Evolutionary conservation across 2,888 invertebrate genomes (phyloP).

Genomic region (Ligdia adustata): DNA sequence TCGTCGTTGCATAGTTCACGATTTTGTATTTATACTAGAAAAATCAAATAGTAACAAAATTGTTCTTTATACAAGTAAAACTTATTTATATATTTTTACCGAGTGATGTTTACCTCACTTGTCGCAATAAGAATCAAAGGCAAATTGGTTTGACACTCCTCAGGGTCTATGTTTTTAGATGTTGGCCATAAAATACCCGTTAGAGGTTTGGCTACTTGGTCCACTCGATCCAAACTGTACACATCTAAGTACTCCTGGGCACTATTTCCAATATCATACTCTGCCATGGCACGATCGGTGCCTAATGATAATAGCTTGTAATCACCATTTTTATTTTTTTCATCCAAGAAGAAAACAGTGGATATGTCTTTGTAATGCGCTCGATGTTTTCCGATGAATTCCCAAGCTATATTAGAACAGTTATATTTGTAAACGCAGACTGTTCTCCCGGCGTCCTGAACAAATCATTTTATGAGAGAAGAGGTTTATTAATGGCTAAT

Average conservation of each 20-base stretch:
- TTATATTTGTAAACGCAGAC: conserved; percentile 78
- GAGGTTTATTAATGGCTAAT: no score
- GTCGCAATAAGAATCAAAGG: conserved; percentile 83
- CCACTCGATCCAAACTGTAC: conserved; percentile 82
- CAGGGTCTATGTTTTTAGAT: conserved; percentile 48
- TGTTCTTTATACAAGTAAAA: no score
- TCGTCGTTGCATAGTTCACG: conserved; percentile 85
- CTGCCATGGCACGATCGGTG: conserved; percentile 83
- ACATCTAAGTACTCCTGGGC: conserved; percentile 65
- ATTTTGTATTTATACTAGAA: conserved; percentile 88
- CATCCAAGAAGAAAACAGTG: conserved; percentile 80
- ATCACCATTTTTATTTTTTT: conserved; percentile 53
- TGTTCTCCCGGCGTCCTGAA: conserved; percentile 80
- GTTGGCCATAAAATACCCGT: conserved; percentile 68
- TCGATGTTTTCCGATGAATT: conserved; percentile 84
- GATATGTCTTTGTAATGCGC: conserved; percentile 85
- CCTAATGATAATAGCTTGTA: conserved; percentile 84
- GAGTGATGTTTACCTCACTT: conserved; percentile 80
- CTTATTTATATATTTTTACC: no score
- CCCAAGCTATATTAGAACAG: conserved; percentile 68
- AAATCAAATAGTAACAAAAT: neutral
- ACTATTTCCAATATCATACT: conserved; percentile 82
- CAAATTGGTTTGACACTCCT: conserved; percentile 48
- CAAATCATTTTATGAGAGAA: conserved; percentile 15
- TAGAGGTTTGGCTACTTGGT: conserved; percentile 85